These are phyloP conservation scores for Eurytoma adleriae DNA, from an alignment of 2,888 invertebrate genomes.

Conservation along the genomic window DNA sequence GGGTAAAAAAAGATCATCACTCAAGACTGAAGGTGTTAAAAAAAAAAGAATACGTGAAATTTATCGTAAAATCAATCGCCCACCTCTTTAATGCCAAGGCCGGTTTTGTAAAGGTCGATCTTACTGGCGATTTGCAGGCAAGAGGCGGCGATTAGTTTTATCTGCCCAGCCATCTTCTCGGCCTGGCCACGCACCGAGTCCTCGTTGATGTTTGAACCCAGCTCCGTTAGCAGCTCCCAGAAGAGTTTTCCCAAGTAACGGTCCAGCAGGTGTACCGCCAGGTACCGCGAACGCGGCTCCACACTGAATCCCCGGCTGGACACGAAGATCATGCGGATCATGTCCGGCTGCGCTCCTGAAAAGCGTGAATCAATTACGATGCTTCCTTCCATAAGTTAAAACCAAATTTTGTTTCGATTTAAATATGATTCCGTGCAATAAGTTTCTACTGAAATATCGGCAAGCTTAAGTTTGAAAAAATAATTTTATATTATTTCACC, in stretches of 20 bases:
- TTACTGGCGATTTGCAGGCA: slow-evolving; percentile 72
- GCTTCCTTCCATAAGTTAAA: no score
- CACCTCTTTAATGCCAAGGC: slow-evolving; percentile 46
- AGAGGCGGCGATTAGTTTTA: slow-evolving; percentile 67
- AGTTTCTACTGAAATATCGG: no score
- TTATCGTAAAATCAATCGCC: neutral
- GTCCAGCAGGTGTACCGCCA: slow-evolving; percentile 70
- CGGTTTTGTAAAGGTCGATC: slow-evolving; percentile 57
- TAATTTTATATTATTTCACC: slow-evolving; percentile 59
- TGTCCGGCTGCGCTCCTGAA: slow-evolving; percentile 64
- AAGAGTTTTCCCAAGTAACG: slow-evolving; percentile 63
- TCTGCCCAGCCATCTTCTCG: slow-evolving; percentile 60
- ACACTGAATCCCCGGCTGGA: slow-evolving; percentile 65
- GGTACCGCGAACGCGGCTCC: slow-evolving; percentile 65
- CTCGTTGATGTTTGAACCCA: neutral
- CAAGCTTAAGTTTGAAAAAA: neutral
- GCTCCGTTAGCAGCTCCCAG: slow-evolving; percentile 21
- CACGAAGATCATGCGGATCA: slow-evolving; percentile 65
- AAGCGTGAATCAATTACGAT: neutral
- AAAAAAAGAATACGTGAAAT: neutral
- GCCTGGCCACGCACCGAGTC: slow-evolving; percentile 23
- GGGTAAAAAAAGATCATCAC: neutral
- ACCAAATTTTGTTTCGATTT: no score
- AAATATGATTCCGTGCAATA: no score
- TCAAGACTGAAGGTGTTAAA: neutral